Evolutionary conservation across 2,888 invertebrate species (phyloP), one percentile per base, ranked within the genome.

Genomic region (Dichetophora obliterata): DNA sequence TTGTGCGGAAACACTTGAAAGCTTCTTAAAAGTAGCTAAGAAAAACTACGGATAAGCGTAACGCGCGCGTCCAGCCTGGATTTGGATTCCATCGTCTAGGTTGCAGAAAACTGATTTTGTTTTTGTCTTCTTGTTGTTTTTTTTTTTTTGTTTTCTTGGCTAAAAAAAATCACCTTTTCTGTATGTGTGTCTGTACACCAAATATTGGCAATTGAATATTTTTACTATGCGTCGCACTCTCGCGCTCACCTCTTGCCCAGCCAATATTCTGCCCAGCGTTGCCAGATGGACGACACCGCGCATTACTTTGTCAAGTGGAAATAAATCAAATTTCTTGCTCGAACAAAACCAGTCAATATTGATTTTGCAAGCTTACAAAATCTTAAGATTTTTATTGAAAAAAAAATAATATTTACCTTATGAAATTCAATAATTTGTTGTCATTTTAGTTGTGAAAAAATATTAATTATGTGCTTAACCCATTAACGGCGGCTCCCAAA

Each of bases 41-140:
- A 48, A 34, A 43, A n/a, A 4, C 59, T 24, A 16, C 70, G 70
- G 54, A 63, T 63, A 31, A 63, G 63, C 27, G 54, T 54, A 54
- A 19, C 43, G 5, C 14, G 54, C 54, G 31, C 70, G 43, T 37
- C 34, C n/a, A 31, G 72, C 72, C 59, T 61, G 31, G 72, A 72
- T 54, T 24, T 50, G 19, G 16, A 31, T 37, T 22, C 37, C 61
- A 61, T 43, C 27, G 72, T 61, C 54, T 69, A 48, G 16, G 6
- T 48, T 50, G 68, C 22, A 43, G 34, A 54, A 27, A 70, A 54
- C 52, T 16, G 16, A 59, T 54, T 14, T 63, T n/a, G 66, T 43
- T 85, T 83, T 82, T 83, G 84, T 81, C 81, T 85, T 37, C 57
- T 4, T 75, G 52, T 66, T 57, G 52, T 57, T 8, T 0, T 19